These are phyloP conservation scores for Rhabdomys pumilio DNA, from an alignment of 2,797 vertebrate species.

Conservation along the genomic window DNA sequence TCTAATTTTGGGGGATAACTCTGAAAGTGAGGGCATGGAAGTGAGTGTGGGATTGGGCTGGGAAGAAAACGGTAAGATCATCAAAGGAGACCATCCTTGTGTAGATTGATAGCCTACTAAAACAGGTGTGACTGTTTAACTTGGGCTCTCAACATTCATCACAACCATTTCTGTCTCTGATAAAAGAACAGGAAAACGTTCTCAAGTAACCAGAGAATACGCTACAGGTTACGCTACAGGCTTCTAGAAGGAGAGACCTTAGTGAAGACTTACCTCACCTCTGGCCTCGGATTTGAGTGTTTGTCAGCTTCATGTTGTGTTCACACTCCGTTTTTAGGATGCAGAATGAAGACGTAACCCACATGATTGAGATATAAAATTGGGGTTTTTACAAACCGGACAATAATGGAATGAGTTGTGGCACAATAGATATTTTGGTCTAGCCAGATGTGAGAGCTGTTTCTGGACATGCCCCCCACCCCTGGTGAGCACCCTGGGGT, in stretches of 20 bases:
- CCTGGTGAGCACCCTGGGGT: neutral
- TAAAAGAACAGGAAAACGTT: neutral
- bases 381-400: neutral
- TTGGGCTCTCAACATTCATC: neutral
- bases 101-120: neutral
- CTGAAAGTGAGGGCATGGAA: neutral
- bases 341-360: neutral
- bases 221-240: neutral
- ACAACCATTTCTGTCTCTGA: neutral
- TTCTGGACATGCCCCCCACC: neutral
- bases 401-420: neutral
- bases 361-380: neutral
- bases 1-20: neutral
- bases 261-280: neutral
- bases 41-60: neutral
- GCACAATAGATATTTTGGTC: neutral
- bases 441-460: neutral
- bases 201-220: neutral
- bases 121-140: constrained; percentile 10
- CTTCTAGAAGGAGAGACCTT: constrained; percentile 1
- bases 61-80: neutral
- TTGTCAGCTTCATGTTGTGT: neutral
- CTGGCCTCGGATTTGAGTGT: neutral
- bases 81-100: neutral
- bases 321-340: neutral